Evolutionary conservation across 2,888 invertebrate genomes (phyloP), one percentile per base, ranked within the genome.

Genomic region (Chymomyza amoena): DNA sequence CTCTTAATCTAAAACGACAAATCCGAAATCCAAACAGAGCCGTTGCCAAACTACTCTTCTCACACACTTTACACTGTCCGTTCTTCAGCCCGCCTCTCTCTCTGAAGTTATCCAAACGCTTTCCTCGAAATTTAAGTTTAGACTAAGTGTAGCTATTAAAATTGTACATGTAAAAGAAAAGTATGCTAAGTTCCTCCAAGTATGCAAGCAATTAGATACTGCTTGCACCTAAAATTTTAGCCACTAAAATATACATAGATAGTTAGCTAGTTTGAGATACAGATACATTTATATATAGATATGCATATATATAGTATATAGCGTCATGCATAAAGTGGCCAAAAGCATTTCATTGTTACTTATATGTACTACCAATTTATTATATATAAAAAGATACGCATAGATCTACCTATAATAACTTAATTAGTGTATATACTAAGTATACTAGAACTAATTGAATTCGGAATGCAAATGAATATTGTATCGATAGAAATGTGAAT

Each of bases 111-210:
- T 61, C 68, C 18, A 52, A 70, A 51, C 61, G 73, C 79, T 77
- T 74, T 70, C 68, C 56, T 62, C 66, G 51, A 61, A 56, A 25
- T 18, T 32, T 73, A 79, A 68, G 52, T 25, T 51, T 79, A 86
- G 73, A 15, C 25, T 63, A 72, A 66, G 72, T 16, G 36, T 80
- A 79, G 80, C 52, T 64, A 16, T 85, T 81, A 73, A 73, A 75
- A 83, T 73, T 84, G 84, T 84, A 84, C 73, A 84, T 84, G 82
- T 85, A 76, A 75, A 79, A 72, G 50, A 63, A 69, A 59, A 66
- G 87, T 87, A 84, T 84, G 77, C 75, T 84, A 87, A 87, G 84
- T 84, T 84, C 84, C 84, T 84, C 84, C 80, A 83, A 78, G 79
- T 78, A 76, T 76, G 85, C 85, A 63, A 76, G 77, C 75, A 69